These are phyloP conservation scores for Drosophila conformis DNA, from an alignment of 2,888 invertebrate genomes.

Conservation along the genomic window DNA sequence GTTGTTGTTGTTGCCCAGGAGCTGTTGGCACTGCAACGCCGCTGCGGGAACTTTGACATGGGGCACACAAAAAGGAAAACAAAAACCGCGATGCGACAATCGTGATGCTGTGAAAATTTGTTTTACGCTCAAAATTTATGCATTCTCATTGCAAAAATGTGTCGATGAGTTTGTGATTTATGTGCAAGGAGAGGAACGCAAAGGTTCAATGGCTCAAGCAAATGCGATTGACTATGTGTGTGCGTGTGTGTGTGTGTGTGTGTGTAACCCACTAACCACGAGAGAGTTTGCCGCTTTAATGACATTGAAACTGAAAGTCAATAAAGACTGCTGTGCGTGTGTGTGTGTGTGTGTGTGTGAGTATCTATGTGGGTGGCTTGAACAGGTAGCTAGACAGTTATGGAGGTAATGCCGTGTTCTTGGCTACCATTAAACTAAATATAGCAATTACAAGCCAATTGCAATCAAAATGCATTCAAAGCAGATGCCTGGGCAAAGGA, in stretches of 20 bases:
- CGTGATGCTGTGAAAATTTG: constrained; percentile 70
- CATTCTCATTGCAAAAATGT: constrained; percentile 59
- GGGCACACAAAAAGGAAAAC: constrained; percentile 14
- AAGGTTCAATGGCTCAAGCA: constrained; percentile 6
- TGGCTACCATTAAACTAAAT: constrained; percentile 73
- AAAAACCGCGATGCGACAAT: constrained; percentile 33
- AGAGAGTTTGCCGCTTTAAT: constrained; percentile 70
- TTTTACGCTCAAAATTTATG: constrained; percentile 54
- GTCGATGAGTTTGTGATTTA: constrained; percentile 72
- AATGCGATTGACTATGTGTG: not conserved
- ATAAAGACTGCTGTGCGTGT: constrained; percentile 33
- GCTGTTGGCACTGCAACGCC: constrained; percentile 73
- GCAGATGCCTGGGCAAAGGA: constrained; percentile 21
- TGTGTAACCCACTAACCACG: constrained; percentile 64
- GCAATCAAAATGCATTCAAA: constrained; percentile 75
- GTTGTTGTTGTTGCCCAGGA: constrained; percentile 71
- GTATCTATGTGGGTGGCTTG: constrained; percentile 20
- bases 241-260: constrained; percentile 37
- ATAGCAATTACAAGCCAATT: constrained; percentile 76
- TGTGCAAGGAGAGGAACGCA: constrained; percentile 4
- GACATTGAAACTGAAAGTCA: constrained; percentile 81
- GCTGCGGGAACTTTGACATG: constrained; percentile 69
- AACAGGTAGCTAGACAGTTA: constrained; percentile 32
- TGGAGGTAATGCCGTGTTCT: constrained; percentile 59
- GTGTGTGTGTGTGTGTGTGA: constrained; percentile 28